phyloP scores from a whole-genome alignment of 2,888 invertebrate genomes.

The Acrobasis repandana region DNA sequence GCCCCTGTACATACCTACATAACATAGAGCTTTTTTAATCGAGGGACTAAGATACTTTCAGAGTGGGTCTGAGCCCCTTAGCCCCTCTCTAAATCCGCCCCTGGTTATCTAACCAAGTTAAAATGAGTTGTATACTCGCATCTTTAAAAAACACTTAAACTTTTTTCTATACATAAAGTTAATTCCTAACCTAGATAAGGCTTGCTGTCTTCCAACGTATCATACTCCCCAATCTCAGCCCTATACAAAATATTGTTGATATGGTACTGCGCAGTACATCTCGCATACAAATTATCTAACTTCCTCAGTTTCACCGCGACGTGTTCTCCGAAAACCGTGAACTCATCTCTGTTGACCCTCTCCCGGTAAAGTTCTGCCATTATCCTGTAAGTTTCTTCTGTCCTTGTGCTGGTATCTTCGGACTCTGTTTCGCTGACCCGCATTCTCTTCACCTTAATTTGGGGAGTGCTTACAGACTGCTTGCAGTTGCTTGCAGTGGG shows the following conservation, averaged over 20 bases:
- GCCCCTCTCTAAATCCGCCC: too few relatives aligned
- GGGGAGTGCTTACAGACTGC: not conserved
- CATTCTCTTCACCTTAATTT: not conserved
- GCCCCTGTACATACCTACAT: too few relatives aligned
- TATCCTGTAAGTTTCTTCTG: slow-evolving; percentile 5
- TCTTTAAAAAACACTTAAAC: too few relatives aligned
- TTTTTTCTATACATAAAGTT: not conserved
- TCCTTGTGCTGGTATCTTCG: not conserved
- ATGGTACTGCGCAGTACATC: slow-evolving; percentile 17
- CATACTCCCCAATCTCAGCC: slow-evolving; percentile 15
- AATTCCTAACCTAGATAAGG: not conserved
- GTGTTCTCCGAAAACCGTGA: slow-evolving; percentile 14
- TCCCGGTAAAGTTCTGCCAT: slow-evolving; percentile 7
- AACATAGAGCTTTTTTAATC: too few relatives aligned
- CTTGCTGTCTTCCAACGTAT: slow-evolving; percentile 4
- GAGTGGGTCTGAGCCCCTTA: too few relatives aligned
- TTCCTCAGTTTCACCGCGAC: slow-evolving; percentile 14
- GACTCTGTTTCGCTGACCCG: not conserved
- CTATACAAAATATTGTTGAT: slow-evolving; percentile 20
- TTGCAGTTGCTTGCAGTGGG: too few relatives aligned
- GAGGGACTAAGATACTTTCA: too few relatives aligned
- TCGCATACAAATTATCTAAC: slow-evolving; percentile 7
- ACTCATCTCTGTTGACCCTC: not conserved
- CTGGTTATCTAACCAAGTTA: too few relatives aligned
- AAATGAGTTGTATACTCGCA: too few relatives aligned